Base-by-base conservation (phyloP, 2,888 invertebrate genomes). In the Campoplex capitator region DNA sequence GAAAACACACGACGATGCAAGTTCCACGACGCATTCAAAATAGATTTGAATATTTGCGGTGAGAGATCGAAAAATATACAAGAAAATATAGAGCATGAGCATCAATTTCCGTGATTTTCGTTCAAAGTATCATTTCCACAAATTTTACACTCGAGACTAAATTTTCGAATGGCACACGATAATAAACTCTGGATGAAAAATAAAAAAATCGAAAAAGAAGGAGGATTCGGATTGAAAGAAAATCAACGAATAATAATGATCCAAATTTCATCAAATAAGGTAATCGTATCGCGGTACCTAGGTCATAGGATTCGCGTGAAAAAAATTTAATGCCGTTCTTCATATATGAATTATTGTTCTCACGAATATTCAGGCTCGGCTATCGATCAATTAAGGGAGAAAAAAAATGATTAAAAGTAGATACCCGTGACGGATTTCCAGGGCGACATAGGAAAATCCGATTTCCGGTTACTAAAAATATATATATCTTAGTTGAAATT, bases 41-140 rank as follows among this genome's bases (percentile, higher is more conserved):
- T 86, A 83, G 71, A 42, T 83, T 83, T 79, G 86, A 70, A 86
- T 86, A 86, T 86, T 86, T 84, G 80, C 86, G 65, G 74, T 71
- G 86, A 67, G 80, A 76, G 80, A 86, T 80, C 80, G 74, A 74
- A 82, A 82, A 84, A 86, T 68, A 86, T 77, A 77, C 76, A 76
- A n/a, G 56, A 51, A 65, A 45, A n/a, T 65, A 23, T 16, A 13
- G 48, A 42, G 32, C 42, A 42, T 58, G 54, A 56, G 42, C 38
- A 56, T 70, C 32, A 38, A 68, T 68, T 32, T n/a, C 23, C 45
- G 58, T 71, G 42, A 70, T 56, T 70, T 58, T 56, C 32, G 54
- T 23, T 68, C 18, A 65, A 76, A 76, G 32, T 65, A 62, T 62
- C 11, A 38, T 74, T 56, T 62, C 32, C 62, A 62, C 62, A 16